Evolutionary conservation across 2,888 invertebrate genomes (phyloP).

Genomic region (Melanargia galathea): DNA sequence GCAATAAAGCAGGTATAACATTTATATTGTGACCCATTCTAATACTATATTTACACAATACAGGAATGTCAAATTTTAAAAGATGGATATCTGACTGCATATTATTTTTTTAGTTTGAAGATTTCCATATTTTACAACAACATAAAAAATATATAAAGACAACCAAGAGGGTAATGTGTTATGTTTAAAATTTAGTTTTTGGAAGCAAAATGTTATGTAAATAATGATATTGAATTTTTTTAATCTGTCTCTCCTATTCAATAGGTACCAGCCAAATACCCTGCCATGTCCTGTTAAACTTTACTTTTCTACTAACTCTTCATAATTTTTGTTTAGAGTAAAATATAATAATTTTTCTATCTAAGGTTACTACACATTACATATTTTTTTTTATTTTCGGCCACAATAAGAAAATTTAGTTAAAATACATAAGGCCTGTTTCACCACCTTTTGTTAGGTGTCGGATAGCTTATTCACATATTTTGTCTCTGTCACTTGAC

Average conservation of each 20-base stretch:
- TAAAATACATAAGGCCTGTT: neutral
- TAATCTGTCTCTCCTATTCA: neutral
- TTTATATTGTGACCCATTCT: conserved; percentile 74
- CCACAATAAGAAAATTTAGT: neutral
- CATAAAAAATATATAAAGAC: too few relatives aligned
- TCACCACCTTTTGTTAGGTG: too few relatives aligned
- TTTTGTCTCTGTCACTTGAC: too few relatives aligned
- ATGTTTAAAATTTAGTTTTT: neutral
- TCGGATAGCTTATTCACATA: too few relatives aligned
- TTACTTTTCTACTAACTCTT: neutral
- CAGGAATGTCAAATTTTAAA: conserved; percentile 63
- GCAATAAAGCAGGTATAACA: conserved; percentile 53
- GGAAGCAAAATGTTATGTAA: neutral
- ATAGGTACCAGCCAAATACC: neutral
- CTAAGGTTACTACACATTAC: neutral
- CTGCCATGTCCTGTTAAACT: neutral
- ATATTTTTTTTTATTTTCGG: neutral
- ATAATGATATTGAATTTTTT: neutral
- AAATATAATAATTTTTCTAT: neutral
- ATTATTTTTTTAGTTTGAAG: neutral
- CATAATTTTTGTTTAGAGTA: neutral
- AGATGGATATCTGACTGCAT: neutral
- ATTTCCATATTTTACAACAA: too few relatives aligned
- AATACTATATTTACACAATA: conserved; percentile 73
- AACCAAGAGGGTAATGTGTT: neutral